Evolutionary conservation across 1,140 invertebrate species (phyloP).

Genomic region (Drosophila neocordata): DNA sequence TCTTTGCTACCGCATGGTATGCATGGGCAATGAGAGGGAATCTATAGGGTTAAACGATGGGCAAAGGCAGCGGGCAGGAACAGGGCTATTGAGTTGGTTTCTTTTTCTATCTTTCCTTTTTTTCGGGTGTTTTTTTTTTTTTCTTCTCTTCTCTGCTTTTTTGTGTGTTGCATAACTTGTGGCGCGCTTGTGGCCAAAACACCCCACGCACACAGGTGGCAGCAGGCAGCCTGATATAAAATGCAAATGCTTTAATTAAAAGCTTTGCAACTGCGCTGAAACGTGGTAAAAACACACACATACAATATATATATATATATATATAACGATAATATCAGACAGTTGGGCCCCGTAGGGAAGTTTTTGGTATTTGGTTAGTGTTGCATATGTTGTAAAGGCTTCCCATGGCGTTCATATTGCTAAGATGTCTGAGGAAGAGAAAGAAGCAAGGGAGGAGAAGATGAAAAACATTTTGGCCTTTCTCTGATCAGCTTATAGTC

Average conservation of each 20-base stretch:
- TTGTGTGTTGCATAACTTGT: slow-evolving; percentile 75
- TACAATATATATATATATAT: neutral
- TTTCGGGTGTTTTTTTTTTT: slow-evolving; percentile 33
- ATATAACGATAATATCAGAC: neutral
- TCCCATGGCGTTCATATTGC: neutral
- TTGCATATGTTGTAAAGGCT: slow-evolving; percentile 6
- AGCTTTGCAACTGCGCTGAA: slow-evolving; percentile 70
- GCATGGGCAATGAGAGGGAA: slow-evolving; percentile 29
- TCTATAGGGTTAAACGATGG: neutral
- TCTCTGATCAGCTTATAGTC: neutral
- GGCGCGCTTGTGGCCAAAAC: slow-evolving; percentile 60
- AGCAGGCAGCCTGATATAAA: slow-evolving; percentile 57
- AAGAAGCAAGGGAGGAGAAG: too few species aligned
- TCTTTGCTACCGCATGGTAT: slow-evolving; percentile 30
- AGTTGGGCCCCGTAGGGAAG: neutral
- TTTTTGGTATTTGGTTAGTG: neutral
- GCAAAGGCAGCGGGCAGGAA: neutral
- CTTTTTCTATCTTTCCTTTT: neutral
- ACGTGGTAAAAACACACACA: slow-evolving; percentile 35
- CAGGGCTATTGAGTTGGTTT: slow-evolving; percentile 11
- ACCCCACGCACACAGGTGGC: slow-evolving; percentile 55
- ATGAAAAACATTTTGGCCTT: neutral
- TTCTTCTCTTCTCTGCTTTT: slow-evolving; percentile 9
- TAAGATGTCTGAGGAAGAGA: too few species aligned
- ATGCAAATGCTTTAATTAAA: slow-evolving; percentile 80